Evolutionary conservation across 2,888 invertebrate genomes (phyloP), one percentile per base, ranked within the genome.

Genomic region (Hetaerina titia): DNA sequence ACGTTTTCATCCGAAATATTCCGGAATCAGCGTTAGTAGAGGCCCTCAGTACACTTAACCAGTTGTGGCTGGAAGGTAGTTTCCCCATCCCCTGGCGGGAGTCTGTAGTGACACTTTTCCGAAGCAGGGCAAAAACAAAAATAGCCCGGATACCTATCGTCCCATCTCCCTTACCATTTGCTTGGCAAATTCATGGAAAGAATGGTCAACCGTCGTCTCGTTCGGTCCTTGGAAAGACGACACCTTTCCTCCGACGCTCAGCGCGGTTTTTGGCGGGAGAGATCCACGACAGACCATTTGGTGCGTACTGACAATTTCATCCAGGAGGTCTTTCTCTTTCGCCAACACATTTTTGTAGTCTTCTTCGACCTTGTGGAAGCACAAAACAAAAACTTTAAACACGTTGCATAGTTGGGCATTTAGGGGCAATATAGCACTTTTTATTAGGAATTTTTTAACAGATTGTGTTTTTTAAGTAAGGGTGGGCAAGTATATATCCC

Each of bases 121-220:
- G 8, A 88, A 88, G 19, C 88, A 88, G 56, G 88, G 88, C 25
- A 88, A 88, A 19, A 45, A 88, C 88, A 88, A n/a, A 45, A 45
- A 4, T 45, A 45, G 45, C 45, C 45, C 81, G 7, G 25, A 81
- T 31, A 81, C 6, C 31, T 81, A 81, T 81, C 25, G 81, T 15
- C 81, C 81, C 11, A 81, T 81, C 25, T 81, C 81, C 13, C 81
- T 81, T 15, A 81, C 81, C 31, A 31, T 31, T 31, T 31, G 25
- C 81, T 1, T 81, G 31, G 81, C 7, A 31, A 81, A 22, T 7
- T 31, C 0, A 31, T 81, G 81, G 81, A 81, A 81, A 81, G 81
- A 81, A 81, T 81, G 81, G 81, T 31, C 25, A 81, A 81, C 11
- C 31, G 81, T 1, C 81, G 81, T 9, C 81, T 81, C 81, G 13